phyloP scores from a whole-genome alignment of 64 coral and sea anemone species.

The Stylophora pistillata region DNA sequence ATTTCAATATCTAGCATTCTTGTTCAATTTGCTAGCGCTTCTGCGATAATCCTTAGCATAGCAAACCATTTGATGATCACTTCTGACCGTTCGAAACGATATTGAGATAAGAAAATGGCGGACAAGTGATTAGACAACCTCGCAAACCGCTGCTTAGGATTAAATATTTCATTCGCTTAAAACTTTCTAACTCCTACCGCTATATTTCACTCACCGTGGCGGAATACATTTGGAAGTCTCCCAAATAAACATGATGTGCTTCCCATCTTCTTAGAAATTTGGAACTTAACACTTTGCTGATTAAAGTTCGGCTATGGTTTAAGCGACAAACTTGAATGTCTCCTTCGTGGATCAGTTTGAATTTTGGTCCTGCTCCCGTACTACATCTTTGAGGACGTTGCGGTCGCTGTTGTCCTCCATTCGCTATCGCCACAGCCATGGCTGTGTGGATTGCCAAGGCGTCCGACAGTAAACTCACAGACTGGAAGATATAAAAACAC shows the following conservation, averaged over 20 bases:
- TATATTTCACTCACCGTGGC: conserved; percentile 76
- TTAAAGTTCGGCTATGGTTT: conserved; percentile 96
- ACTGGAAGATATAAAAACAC: conserved; percentile 27
- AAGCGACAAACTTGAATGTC: conserved; percentile 99
- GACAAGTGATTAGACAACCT: not conserved
- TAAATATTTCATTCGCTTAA: not conserved
- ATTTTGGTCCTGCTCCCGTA: conserved; percentile 89
- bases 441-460: conserved; percentile 56
- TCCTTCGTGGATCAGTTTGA: conserved; percentile 98
- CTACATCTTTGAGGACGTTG: conserved; percentile 76
- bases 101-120: conserved; percentile 49
- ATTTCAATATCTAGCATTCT: not conserved
- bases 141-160: not conserved
- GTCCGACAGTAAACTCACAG: conserved; percentile 36
- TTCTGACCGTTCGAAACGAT: not conserved
- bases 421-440: conserved; percentile 81
- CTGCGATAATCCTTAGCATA: not conserved
- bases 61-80: not conserved
- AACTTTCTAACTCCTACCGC: not conserved
- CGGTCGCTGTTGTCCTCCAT: conserved; percentile 56
- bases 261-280: conserved; percentile 99
- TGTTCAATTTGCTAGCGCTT: not conserved
- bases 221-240: conserved; percentile 97
- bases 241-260: conserved; percentile 91
- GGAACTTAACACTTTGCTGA: conserved; percentile 98